A percentile compares a stretch with the other conserved stretches of the same genome.
These are phyloP conservation scores for Equus przewalskii DNA, from an alignment of 2,113 vertebrate genomes.

Conservation along the genomic window DNA sequence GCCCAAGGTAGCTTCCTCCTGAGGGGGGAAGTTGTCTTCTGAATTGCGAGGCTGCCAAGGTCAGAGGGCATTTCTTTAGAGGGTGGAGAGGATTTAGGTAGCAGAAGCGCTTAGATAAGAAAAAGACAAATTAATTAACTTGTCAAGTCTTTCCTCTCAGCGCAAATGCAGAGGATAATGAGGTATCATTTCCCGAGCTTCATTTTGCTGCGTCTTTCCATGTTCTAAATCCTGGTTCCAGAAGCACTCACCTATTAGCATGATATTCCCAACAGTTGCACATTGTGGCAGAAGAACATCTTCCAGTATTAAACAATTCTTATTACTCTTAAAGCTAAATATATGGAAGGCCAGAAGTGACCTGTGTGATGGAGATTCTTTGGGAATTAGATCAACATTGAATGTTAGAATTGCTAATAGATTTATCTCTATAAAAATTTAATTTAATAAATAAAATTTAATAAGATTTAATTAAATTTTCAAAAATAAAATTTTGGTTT, in stretches of 20 bases:
- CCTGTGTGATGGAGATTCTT: neutral
- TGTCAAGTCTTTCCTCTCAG: constrained; percentile 31
- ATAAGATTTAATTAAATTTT: neutral
- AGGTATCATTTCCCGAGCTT: neutral
- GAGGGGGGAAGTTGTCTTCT: neutral
- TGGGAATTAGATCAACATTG: neutral
- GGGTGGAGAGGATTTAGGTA: neutral
- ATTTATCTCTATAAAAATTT: constrained; percentile 23
- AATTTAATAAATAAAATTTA: neutral
- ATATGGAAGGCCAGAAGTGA: neutral
- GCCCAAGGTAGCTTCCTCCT: neutral
- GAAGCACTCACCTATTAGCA: neutral
- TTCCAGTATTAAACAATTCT: neutral
- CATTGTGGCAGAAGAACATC: neutral
- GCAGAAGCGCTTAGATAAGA: constrained; percentile 27
- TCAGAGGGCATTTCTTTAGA: neutral
- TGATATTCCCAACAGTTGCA: neutral
- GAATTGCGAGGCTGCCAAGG: neutral
- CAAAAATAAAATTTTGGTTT: neutral
- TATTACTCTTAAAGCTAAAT: neutral
- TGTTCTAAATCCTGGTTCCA: neutral
- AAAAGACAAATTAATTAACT: constrained; percentile 54
- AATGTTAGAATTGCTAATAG: neutral
- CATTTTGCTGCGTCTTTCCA: neutral
- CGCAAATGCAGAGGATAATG: constrained; percentile 3